Evolutionary conservation across 1,140 invertebrate species (phyloP), one percentile per base, ranked within the genome.

Genomic region (Drosophila sproati): DNA sequence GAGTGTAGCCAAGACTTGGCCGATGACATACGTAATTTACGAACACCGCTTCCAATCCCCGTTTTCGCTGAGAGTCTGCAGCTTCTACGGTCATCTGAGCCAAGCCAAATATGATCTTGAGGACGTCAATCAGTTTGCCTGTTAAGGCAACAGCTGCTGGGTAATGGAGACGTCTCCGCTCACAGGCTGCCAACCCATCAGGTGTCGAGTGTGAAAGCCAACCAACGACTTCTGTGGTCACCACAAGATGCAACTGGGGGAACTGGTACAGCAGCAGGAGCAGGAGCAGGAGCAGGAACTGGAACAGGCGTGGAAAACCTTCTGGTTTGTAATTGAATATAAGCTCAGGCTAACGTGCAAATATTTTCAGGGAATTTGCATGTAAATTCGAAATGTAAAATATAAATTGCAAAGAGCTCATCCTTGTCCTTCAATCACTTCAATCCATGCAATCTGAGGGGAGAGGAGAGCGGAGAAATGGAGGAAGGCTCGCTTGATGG

Each of bases 341-440:
- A 67, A 71, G 81, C 70, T 74, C 68, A 64, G 70, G 54, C 32
- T 73, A 77, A 70, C 64, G 69, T 60, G 64, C 45, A 50, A 79
- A 51, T 77, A 51, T 43, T 63, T 50, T 74, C 63, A 55, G 55
- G 32, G 39, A 31, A 63, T 56, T 50, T 51, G 67, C 80, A 88
- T 89, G 83, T 78, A 83, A 88, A 89, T 88, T 80, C 59, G 70
- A 89, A 89, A 88, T 78, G 80, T 85, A 20, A 83, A 88, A 89
- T 88, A 78, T 55, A 68, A 89, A 89, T 89, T 78, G 80, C 83
- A 88, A 89, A 88, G 70, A 78, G 68, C 70, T 51, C 60, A 88
- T 85, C 80, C 85, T 85, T 80, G 78, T 71, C 80, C 77, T 89
- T 89, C 80, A 80, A 89, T 89, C 85, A 89, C 77, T 83, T 89